phyloP scores from a whole-genome alignment of 2,113 vertebrate species.

The Leptocoma aspasia region DNA sequence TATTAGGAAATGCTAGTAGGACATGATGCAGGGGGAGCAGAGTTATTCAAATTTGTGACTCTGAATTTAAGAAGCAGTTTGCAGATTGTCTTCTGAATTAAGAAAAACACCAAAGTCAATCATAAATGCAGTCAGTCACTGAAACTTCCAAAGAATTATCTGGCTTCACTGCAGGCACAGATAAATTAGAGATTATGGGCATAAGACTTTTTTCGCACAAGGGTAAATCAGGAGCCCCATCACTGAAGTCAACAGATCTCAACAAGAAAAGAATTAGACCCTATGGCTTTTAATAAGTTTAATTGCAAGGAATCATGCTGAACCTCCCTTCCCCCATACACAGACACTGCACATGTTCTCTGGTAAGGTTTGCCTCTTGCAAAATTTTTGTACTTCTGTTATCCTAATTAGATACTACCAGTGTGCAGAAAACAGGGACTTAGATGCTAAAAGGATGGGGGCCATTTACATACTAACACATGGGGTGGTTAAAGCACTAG shows the following conservation, averaged over 20 bases:
- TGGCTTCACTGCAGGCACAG: conserved; percentile 49
- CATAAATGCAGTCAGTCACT: background rate
- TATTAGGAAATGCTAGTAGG: background rate
- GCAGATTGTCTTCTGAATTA: background rate
- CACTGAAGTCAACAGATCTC: conserved; percentile 38
- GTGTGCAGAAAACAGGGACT: background rate
- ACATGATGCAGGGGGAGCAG: background rate
- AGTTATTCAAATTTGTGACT: background rate
- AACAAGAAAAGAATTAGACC: conserved; percentile 51
- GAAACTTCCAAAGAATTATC: conserved; percentile 43
- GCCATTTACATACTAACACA: background rate
- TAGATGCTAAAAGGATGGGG: background rate
- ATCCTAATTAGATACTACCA: background rate
- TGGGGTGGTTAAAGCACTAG: background rate
- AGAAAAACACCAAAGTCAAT: background rate
- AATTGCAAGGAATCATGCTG: conserved; percentile 20
- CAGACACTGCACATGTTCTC: background rate
- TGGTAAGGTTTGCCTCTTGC: background rate
- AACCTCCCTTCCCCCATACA: background rate
- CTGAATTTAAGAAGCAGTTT: background rate
- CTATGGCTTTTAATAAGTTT: conserved; percentile 45
- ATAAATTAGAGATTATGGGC: conserved; percentile 55
- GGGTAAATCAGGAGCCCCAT: conserved; percentile 15
- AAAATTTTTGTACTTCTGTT: background rate
- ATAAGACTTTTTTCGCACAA: background rate